phyloP scores from a whole-genome alignment of 2,797 vertebrate species.

The Phaenicophaeus curvirostris region DNA sequence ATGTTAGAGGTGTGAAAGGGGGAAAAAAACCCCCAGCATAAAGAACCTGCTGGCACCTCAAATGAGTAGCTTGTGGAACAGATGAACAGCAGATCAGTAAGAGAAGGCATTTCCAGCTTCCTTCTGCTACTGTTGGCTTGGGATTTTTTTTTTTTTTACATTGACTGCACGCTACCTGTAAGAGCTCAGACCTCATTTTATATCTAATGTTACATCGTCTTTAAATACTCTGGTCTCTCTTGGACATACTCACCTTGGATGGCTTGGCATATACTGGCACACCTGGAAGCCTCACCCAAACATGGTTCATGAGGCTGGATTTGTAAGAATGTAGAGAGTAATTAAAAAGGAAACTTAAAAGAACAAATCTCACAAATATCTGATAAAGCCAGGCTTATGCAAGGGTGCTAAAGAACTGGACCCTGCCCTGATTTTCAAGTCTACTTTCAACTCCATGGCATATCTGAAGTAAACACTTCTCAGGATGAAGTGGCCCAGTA shows the following conservation, averaged over 20 bases:
- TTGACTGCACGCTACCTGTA: not conserved
- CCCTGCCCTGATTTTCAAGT: not conserved
- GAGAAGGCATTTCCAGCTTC: not conserved
- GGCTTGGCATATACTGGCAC: not conserved
- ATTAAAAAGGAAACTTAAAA: not conserved
- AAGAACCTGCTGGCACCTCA: not conserved
- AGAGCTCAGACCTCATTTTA: not conserved
- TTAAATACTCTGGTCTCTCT: not conserved
- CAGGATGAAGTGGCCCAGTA: not conserved
- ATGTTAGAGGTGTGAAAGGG: not conserved
- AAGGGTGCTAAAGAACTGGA: not conserved
- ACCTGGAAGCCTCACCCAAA: not conserved
- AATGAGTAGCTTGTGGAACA: not conserved
- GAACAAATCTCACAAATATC: not conserved
- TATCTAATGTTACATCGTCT: not conserved
- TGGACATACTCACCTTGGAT: not conserved
- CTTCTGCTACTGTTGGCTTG: not conserved
- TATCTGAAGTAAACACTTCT: not conserved
- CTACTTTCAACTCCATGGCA: not conserved
- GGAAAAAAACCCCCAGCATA: too few species aligned
- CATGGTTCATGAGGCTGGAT: not conserved
- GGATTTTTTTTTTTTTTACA: not conserved
- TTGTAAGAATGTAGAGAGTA: not conserved
- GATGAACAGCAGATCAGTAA: not conserved
- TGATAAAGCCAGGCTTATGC: not conserved